These are phyloP conservation scores for Heteractis magnifica DNA, from an alignment of 92 coral and sea anemone genomes.

Conservation along the genomic window DNA sequence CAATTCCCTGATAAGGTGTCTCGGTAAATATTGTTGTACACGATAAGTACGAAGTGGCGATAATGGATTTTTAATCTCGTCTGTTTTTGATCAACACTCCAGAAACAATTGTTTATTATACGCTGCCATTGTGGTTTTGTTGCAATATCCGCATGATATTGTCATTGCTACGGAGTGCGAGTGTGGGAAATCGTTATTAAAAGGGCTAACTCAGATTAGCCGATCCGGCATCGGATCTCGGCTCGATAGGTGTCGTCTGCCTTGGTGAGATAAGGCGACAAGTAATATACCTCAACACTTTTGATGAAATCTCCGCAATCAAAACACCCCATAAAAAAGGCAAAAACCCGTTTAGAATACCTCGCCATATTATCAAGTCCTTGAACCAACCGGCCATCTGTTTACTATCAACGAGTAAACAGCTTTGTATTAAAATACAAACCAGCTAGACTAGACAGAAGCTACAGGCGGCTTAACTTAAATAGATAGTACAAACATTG, in stretches of 20 bases:
- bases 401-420: constrained; percentile 22
- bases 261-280: constrained; percentile 27
- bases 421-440: neutral
- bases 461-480: constrained; percentile 25
- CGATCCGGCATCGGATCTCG: constrained; percentile 4
- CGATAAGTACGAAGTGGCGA: constrained; percentile 10
- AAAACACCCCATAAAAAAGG: constrained; percentile 8
- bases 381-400: constrained; percentile 36
- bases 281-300: constrained; percentile 34
- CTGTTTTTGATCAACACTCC: neutral
- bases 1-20: neutral
- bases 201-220: constrained; percentile 4
- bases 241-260: constrained; percentile 10
- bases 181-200: neutral
- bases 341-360: constrained; percentile 8
- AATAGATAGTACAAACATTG: constrained; percentile 34
- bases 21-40: neutral
- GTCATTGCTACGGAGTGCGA: neutral
- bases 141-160: neutral
- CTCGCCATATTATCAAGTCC: constrained; percentile 35
- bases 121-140: neutral
- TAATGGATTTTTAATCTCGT: constrained; percentile 8
- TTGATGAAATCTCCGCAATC: constrained; percentile 38
- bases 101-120: neutral
- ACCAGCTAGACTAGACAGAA: constrained; percentile 8